phyloP scores from a whole-genome alignment of 1,140 invertebrate genomes.

The Eriocheir sinensis region DNA sequence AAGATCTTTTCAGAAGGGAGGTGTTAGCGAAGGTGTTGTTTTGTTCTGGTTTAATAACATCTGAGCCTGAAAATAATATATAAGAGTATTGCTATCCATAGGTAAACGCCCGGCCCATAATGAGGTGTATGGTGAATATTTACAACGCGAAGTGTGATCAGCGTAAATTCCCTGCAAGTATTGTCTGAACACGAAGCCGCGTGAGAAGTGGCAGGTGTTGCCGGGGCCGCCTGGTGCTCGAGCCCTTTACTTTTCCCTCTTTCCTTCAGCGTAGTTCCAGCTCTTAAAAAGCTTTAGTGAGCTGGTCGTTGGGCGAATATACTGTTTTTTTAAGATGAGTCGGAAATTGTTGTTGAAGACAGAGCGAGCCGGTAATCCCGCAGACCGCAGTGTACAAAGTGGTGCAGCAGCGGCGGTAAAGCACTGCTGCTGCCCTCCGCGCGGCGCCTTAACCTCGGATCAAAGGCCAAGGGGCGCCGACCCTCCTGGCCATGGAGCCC shows the following conservation, averaged over 20 bases:
- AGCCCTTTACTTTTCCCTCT: not conserved
- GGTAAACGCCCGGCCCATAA: not conserved
- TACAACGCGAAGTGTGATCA: not conserved
- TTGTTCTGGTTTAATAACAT: no score
- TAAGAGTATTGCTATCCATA: no score
- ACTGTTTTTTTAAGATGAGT: not conserved
- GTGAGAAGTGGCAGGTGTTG: not conserved
- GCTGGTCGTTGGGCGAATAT: not conserved
- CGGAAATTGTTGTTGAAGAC: not conserved
- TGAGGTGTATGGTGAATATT: not conserved
- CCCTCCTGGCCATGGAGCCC: not conserved
- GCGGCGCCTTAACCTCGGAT: not conserved
- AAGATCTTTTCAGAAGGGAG: no score
- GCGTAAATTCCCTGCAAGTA: not conserved
- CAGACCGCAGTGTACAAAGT: not conserved
- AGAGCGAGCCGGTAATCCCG: not conserved
- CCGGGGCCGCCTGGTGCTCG: not conserved
- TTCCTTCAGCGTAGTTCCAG: not conserved
- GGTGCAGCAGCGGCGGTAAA: not conserved
- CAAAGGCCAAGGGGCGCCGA: not conserved
- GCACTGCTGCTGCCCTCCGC: not conserved
- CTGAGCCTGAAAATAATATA: no score
- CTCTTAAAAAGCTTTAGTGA: not conserved
- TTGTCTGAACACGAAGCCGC: not conserved
- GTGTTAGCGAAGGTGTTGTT: no score